Percentiles rank a stretch among this genome's conserved stretches.
phyloP scores from a whole-genome alignment of 2,888 invertebrate species.

The Agonum fuliginosum region DNA sequence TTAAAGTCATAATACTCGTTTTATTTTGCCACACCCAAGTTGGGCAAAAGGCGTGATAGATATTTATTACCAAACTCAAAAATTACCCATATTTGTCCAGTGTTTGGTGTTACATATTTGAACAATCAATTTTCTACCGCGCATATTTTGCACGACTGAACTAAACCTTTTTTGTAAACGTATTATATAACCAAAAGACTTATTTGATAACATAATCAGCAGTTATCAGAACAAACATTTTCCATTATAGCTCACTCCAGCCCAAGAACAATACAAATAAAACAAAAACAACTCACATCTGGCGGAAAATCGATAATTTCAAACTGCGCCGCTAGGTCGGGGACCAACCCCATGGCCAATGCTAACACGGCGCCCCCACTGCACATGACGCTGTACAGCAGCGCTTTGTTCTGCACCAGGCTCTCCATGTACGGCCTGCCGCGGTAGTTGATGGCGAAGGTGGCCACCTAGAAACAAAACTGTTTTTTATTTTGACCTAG shows the following conservation, averaged over 20 bases:
- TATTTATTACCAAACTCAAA: neutral
- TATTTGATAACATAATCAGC: no score
- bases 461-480: conserved; percentile 97
- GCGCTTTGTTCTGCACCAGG: conserved; percentile 90
- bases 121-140: no score
- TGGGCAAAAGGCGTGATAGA: no score
- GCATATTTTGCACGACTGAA: neutral
- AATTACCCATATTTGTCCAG: neutral
- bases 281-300: conserved; percentile 82
- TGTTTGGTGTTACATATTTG: no score
- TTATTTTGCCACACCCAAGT: no score
- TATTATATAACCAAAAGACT: neutral
- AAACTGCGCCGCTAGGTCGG: conserved; percentile 91
- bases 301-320: conserved; percentile 96
- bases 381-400: conserved; percentile 91
- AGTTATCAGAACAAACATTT: neutral
- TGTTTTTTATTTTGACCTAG: conserved; percentile 72
- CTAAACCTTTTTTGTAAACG: neutral
- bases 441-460: conserved; percentile 99
- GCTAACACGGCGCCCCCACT: conserved; percentile 89
- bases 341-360: conserved; percentile 88
- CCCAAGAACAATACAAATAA: neutral
- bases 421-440: conserved; percentile 99
- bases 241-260: neutral
- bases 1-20: no score